phyloP scores from a whole-genome alignment of 2,797 vertebrate species.

The Etheostoma perlongum region DNA sequence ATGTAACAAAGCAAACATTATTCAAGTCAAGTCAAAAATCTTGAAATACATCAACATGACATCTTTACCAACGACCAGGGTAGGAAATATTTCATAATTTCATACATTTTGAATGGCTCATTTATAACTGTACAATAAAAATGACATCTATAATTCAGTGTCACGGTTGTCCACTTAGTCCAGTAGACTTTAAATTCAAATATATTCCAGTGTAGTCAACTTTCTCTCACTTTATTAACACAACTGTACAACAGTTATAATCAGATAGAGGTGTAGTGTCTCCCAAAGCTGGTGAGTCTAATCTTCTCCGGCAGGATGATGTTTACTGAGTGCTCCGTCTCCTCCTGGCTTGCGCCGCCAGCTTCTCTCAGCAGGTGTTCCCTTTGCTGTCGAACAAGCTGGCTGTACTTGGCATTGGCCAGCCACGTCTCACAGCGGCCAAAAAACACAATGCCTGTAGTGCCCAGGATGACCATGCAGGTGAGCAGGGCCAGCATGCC shows the following conservation, averaged over 20 bases:
- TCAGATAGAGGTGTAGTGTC: slow-evolving; percentile 90
- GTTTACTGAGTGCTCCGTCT: slow-evolving; percentile 90
- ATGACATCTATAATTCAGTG: slow-evolving; percentile 49
- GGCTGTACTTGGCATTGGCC: slow-evolving; percentile 91
- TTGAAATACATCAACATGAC: slow-evolving; percentile 31
- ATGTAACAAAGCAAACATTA: neutral
- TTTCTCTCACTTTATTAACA: slow-evolving; percentile 22
- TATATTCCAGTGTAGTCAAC: slow-evolving; percentile 10
- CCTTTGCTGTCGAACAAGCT: slow-evolving; percentile 90
- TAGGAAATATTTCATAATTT: slow-evolving; percentile 1
- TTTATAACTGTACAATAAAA: slow-evolving; percentile 7
- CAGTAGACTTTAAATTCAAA: slow-evolving; percentile 57
- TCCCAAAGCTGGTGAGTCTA: slow-evolving; percentile 88
- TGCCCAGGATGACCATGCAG: slow-evolving; percentile 92
- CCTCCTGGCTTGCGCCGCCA: slow-evolving; percentile 60
- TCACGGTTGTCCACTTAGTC: slow-evolving; percentile 30
- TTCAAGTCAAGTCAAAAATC: slow-evolving; percentile 2
- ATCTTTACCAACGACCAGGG: slow-evolving; percentile 16
- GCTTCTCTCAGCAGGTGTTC: slow-evolving; percentile 88
- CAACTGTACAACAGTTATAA: slow-evolving; percentile 54
- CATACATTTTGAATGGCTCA: slow-evolving; percentile 25
- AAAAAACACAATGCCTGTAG: slow-evolving; percentile 91
- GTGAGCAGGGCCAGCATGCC: slow-evolving; percentile 93
- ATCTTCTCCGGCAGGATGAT: slow-evolving; percentile 95
- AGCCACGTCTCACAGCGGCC: slow-evolving; percentile 94